These are phyloP conservation scores for Aramus guarauna DNA, from an alignment of 2,113 vertebrate species.

Conservation along the genomic window DNA sequence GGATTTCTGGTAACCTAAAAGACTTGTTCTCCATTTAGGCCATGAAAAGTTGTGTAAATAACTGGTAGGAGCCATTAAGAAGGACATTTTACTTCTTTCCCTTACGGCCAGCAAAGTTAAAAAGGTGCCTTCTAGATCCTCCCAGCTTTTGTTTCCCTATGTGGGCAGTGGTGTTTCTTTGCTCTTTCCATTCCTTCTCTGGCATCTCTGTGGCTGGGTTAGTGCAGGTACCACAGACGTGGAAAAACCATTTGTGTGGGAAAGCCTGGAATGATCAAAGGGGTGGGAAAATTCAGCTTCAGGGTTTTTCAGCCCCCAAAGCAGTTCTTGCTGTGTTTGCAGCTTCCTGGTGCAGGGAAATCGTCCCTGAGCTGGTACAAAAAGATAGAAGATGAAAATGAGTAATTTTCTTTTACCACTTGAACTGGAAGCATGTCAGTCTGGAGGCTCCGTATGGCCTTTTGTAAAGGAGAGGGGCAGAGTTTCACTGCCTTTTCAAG, in stretches of 20 bases:
- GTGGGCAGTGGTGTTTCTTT: background rate
- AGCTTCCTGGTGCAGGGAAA: background rate
- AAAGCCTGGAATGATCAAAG: background rate
- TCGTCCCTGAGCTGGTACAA: background rate
- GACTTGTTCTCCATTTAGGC: background rate
- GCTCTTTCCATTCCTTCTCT: background rate
- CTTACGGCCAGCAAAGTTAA: background rate
- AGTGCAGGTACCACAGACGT: background rate
- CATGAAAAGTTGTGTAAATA: background rate
- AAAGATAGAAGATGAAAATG: background rate
- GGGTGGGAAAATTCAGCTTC: background rate
- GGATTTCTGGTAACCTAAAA: background rate
- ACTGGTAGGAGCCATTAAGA: background rate
- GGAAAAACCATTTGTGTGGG: background rate
- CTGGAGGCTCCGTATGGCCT: background rate
- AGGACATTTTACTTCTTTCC: background rate
- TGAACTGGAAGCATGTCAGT: background rate
- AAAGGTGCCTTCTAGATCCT: background rate
- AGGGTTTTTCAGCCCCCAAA: background rate
- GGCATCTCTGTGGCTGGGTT: background rate
- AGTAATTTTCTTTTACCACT: background rate
- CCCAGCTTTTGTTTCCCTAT: background rate
- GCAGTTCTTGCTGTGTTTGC: background rate
- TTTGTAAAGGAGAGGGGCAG: background rate
- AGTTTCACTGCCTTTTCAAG: background rate